phyloP scores from a whole-genome alignment of 2,797 vertebrate genomes.

The Channallabes apus region DNA sequence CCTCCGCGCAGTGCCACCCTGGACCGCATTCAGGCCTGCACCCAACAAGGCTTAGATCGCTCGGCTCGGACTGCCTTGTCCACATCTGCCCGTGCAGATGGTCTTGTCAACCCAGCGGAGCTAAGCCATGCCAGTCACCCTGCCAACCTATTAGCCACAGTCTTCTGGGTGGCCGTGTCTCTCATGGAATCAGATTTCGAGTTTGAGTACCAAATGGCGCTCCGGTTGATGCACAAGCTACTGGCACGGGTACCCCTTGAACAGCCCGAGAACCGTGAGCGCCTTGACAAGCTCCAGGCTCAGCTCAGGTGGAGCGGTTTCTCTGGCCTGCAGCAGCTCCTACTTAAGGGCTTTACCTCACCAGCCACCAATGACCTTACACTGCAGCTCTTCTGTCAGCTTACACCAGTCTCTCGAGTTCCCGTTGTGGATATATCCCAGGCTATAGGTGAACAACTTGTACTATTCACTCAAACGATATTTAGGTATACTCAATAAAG shows the following conservation, averaged over 20 bases:
- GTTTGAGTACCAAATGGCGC: constrained; percentile 97
- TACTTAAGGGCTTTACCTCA: constrained; percentile 97
- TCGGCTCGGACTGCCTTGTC: constrained; percentile 85
- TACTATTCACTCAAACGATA: neutral
- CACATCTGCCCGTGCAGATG: constrained; percentile 74
- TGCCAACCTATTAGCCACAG: constrained; percentile 89
- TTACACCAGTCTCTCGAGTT: constrained; percentile 92
- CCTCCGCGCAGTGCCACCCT: constrained; percentile 95
- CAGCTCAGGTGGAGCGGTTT: constrained; percentile 97
- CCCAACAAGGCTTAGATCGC: constrained; percentile 85
- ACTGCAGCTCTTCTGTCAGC: constrained; percentile 92
- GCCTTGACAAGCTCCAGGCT: constrained; percentile 95
- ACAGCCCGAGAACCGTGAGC: constrained; percentile 92
- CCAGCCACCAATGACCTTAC: constrained; percentile 93
- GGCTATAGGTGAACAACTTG: constrained; percentile 82
- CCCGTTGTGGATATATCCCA: constrained; percentile 95
- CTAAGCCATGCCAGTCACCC: constrained; percentile 93
- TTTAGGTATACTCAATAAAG: neutral
- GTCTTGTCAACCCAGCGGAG: constrained; percentile 84
- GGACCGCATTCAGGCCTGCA: constrained; percentile 96
- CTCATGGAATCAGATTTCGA: constrained; percentile 99
- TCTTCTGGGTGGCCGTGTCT: constrained; percentile 97
- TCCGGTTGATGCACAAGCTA: constrained; percentile 90
- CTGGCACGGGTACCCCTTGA: constrained; percentile 91
- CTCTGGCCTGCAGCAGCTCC: constrained; percentile 92